These are phyloP conservation scores for Pteromalus puparum DNA, from an alignment of 1,140 invertebrate species.

Conservation along the genomic window DNA sequence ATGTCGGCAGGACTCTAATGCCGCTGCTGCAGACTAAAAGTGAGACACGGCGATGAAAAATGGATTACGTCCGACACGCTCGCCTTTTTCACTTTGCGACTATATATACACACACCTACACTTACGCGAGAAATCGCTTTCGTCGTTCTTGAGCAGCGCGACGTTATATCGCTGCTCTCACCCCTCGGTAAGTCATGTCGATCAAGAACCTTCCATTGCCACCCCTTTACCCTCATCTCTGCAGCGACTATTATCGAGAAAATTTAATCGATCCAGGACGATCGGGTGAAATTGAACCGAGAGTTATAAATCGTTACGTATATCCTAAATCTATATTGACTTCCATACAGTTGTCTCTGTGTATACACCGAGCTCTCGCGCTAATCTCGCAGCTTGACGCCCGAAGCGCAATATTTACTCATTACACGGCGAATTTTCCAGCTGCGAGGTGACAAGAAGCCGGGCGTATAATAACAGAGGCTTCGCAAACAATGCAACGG, in stretches of 20 bases:
- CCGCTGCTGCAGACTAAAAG: conserved; percentile 24
- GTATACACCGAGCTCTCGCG: neutral
- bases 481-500: conserved; percentile 17
- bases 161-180: conserved; percentile 40
- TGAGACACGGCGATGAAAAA: conserved; percentile 33
- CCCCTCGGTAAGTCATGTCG: conserved; percentile 32
- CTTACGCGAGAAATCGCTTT: conserved; percentile 32
- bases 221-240: neutral
- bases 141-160: conserved; percentile 37
- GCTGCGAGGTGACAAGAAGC: neutral
- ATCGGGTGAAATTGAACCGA: conserved; percentile 14
- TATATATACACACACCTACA: neutral
- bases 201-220: conserved; percentile 8
- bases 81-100: conserved; percentile 25
- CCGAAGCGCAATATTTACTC: conserved; percentile 3
- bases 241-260: conserved; percentile 36
- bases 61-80: conserved; percentile 34
- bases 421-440: neutral
- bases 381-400: neutral
- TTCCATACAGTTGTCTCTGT: neutral
- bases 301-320: conserved; percentile 16
- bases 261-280: conserved; percentile 33
- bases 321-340: neutral
- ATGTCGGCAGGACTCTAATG: neutral
- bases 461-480: neutral